Base-by-base conservation (phyloP, 23 tunicate genomes). In the Halocynthia aurantium region DNA sequence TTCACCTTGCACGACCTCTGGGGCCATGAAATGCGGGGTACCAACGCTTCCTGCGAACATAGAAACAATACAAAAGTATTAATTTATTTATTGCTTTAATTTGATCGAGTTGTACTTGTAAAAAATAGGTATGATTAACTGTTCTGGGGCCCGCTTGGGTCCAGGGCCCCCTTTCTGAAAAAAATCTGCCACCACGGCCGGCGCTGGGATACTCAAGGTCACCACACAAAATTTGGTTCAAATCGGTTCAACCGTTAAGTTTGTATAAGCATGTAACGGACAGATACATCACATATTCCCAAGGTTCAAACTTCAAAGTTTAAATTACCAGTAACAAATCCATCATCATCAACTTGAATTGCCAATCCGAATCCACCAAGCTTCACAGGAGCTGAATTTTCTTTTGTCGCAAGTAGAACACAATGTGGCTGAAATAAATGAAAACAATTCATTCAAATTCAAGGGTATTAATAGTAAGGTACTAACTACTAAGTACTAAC, bases 351-450 rank as follows among this genome's bases (percentile, higher is more conserved):
- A 56, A 81, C 44, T 77, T 94, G 81, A 15, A 81, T 70, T 7
- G 99, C 95, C 11, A 94, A 72, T 44, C 99, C 99, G 55, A 94
- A 94, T 1, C 94, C 91, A 0, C 95, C 99, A 22, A 94, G 83
- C 72, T 94, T 94, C 52, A 94, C 99, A 7, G 94, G 86, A 64
- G 99, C 99, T 6, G 86, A 83, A 18, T 84, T 94, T 68, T 94
- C 95, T 81, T 84, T 88, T 0, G 86, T 83, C 10, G 90, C 86
- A 15, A 94, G 75, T 31, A 94, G 65, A 6, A 88, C 96, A 60
- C 94, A 87, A 55, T 87, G 89, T 0, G 99, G 98, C 92, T 92
- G 88, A 7, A 81, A 81, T 7, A 68, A 0, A 58, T 15, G 4
- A 67, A 67, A n/a, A 67, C 4, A 67, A 15, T 4, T 31, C 44